Base-by-base conservation (phyloP, 1,140 invertebrate genomes). In the Branchinecta lynchi region DNA sequence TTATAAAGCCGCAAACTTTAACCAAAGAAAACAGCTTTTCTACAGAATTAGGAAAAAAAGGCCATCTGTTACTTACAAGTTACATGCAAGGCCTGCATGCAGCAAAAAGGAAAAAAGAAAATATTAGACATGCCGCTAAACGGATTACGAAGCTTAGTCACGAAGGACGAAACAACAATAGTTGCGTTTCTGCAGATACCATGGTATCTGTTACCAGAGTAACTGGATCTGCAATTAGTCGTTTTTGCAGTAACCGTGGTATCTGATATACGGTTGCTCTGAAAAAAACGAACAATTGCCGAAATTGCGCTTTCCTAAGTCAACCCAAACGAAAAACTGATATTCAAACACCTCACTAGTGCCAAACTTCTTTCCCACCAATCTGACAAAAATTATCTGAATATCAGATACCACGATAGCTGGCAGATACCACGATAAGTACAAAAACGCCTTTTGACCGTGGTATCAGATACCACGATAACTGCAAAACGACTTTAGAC, bases 71-170 rank as follows among this genome's bases (percentile, higher is more conserved):
- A 60, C 51, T 60, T 60, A 60, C 51, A 60, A 60, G 12, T 60
- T 20, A 60, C 51, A 60, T 60, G 51, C 51, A 60, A 12, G 17
- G 51, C 51, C 51, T 60, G 17, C 51, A 60, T 60, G 51, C 51
- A 60, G 51, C 51, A 60, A 20, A 20, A 60, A 60, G 51, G 17
- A 60, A 60, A 60, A 6, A 60, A 15, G 12, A 60, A 60, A 60
- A 12, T 15, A 60, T 60, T 60, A 60, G 51, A 60, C 51, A 60
- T 60, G 51, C 51, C 2, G 17, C 17, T 15, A 60, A 15, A 60
- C 51, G 51, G 17, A 60, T 32, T 32, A 32, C 32, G 32, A 32
- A 32, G 32, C 32, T 32, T 32, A 32, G 32, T 32, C 32, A 32
- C 32, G 32, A 60, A 60, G 51, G 6, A 60, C 2, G 51, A 60